Percentiles rank a stretch among this genome's conserved stretches.
Evolutionary conservation across 2,113 vertebrate species (phyloP).

Genomic region (Burhinus oedicnemus): DNA sequence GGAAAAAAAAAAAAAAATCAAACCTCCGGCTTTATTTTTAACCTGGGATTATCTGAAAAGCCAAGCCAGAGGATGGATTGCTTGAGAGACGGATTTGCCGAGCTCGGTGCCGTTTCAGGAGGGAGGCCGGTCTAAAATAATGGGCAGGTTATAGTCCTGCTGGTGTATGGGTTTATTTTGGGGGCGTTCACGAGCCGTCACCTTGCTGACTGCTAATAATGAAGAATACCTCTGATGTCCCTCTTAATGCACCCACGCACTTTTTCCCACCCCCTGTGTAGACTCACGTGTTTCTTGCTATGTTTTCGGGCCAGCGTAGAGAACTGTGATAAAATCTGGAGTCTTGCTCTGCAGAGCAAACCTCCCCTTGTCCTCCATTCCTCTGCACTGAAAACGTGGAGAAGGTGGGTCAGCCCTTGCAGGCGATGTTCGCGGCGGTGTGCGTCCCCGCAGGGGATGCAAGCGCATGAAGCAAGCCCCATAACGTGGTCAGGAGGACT

Average conservation of each 20-base stretch:
- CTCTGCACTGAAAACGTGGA: neutral
- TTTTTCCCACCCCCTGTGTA: neutral
- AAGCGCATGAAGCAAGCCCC: neutral
- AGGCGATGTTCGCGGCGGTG: too few relatives aligned
- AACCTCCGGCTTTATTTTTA: neutral
- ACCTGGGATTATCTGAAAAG: neutral
- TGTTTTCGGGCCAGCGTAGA: neutral
- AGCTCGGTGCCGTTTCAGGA: neutral
- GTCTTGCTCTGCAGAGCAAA: neutral
- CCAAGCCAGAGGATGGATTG: neutral
- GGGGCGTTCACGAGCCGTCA: neutral
- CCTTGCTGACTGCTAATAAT: neutral
- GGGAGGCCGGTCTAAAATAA: neutral
- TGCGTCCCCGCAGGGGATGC: neutral
- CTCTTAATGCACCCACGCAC: fast-evolving
- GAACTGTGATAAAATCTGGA: neutral
- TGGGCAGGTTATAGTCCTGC: neutral
- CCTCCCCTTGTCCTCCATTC: neutral
- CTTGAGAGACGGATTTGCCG: neutral
- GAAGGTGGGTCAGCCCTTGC: neutral
- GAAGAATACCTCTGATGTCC: neutral
- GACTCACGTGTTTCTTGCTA: fast-evolving
- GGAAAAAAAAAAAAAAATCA: too few relatives aligned
- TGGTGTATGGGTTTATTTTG: neutral
- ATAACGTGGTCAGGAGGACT: neutral